A percentile compares a stretch with the other conserved stretches of the same genome.
Conservation (phyloP, 2,888 invertebrate species). For the Cephus nigrinus region DNA sequence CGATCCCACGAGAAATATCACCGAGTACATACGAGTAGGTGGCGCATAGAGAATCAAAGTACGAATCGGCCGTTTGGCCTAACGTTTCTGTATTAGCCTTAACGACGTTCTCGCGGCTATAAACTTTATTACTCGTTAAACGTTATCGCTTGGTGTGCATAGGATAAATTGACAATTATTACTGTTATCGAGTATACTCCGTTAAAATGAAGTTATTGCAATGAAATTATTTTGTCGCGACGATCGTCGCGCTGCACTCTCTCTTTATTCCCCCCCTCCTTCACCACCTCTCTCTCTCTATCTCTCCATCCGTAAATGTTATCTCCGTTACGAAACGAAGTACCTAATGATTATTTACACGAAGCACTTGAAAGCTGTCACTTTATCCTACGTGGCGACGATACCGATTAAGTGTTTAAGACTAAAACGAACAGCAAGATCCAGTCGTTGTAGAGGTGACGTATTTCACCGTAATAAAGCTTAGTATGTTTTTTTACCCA, state of each 20-base stretch:
- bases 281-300: not conserved
- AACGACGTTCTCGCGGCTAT: not conserved
- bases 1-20: not conserved
- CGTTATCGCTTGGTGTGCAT: conserved; percentile 17
- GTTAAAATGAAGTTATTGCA: conserved; percentile 20
- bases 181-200: conserved; percentile 25
- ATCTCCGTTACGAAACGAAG: not conserved
- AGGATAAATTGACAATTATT: conserved; percentile 48
- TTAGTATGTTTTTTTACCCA: not conserved
- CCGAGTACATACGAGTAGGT: not conserved
- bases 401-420: conserved; percentile 34
- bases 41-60: conserved; percentile 36
- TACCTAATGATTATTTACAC: conserved; percentile 36
- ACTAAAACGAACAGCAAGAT: conserved; percentile 26
- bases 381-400: conserved; percentile 43
- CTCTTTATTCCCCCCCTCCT: not conserved
- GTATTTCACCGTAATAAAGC: not conserved
- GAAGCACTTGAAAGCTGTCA: conserved; percentile 50
- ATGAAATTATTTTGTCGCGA: conserved; percentile 9
- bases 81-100: conserved; percentile 1
- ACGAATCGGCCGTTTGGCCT: conserved; percentile 29
- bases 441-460: conserved; percentile 53
- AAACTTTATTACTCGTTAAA: conserved; percentile 6
- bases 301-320: not conserved
- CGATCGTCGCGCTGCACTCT: not conserved